phyloP scores from a whole-genome alignment of 2,888 invertebrate genomes.

The Rhamnusium bicolor region DNA sequence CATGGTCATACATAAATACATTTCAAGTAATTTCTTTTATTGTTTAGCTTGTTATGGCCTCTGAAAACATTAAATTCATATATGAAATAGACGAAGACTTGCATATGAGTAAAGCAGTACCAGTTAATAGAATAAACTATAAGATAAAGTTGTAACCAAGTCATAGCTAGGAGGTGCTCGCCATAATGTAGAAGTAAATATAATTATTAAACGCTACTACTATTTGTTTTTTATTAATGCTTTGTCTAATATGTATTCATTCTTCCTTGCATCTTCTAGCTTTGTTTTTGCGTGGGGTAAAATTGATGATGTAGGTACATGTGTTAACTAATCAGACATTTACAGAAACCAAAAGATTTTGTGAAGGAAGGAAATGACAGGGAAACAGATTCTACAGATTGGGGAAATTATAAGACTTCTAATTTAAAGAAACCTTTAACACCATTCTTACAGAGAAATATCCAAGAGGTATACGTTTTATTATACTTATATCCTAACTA shows the following conservation, averaged over 20 bases:
- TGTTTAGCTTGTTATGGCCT: too few relatives aligned
- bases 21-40: too few relatives aligned
- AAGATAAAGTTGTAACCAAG: neutral
- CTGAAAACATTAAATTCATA: too few relatives aligned
- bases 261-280: neutral
- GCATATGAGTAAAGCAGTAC: too few relatives aligned
- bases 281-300: neutral
- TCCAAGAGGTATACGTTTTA: neutral
- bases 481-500: neutral
- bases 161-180: neutral
- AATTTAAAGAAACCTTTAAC: neutral
- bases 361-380: neutral
- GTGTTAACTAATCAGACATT: neutral
- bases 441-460: neutral
- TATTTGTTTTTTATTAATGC: neutral
- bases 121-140: neutral
- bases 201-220: neutral
- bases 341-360: neutral
- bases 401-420: neutral
- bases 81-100: too few relatives aligned
- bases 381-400: neutral
- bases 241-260: neutral
- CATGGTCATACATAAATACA: neutral
- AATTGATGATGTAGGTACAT: neutral
- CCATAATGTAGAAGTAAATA: neutral